Conservation (phyloP, 1,140 invertebrate genomes). For the Nomia melanderi region DNA sequence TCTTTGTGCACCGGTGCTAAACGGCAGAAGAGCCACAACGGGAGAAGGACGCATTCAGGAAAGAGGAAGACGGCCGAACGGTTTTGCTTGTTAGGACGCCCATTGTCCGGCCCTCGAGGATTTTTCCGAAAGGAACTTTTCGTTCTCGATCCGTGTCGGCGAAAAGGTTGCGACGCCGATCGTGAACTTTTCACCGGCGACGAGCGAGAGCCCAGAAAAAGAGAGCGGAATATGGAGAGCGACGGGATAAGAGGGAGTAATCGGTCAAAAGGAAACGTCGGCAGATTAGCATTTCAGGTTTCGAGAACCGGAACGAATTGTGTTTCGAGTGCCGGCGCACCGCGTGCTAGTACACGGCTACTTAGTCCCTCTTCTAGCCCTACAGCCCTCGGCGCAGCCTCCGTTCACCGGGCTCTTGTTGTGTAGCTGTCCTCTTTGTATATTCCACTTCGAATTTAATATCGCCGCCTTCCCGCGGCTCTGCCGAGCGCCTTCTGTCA, state of each 20-base stretch:
- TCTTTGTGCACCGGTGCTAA: slow-evolving; percentile 73
- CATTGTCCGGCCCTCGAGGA: slow-evolving; percentile 66
- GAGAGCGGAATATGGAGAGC: neutral
- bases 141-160: slow-evolving; percentile 18
- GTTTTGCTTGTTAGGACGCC: slow-evolving; percentile 75
- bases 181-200: slow-evolving; percentile 18
- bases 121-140: slow-evolving; percentile 63
- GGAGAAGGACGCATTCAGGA: neutral
- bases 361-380: slow-evolving; percentile 26
- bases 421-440: slow-evolving; percentile 23
- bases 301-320: slow-evolving; percentile 62
- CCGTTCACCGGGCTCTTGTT: slow-evolving; percentile 16
- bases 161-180: slow-evolving; percentile 33
- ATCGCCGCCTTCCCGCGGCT: slow-evolving; percentile 21
- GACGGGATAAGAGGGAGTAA: slow-evolving; percentile 7
- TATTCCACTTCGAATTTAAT: slow-evolving; percentile 17
- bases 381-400: slow-evolving; percentile 24
- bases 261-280: slow-evolving; percentile 49
- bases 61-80: slow-evolving; percentile 41
- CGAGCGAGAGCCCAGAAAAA: neutral
- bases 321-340: slow-evolving; percentile 60
- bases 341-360: slow-evolving; percentile 32
- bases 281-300: slow-evolving; percentile 70
- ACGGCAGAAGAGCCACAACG: slow-evolving; percentile 67
- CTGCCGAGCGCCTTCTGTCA: neutral